Base-by-base conservation (phyloP, 53 echinoderm and acorn worm species). In the Zoroaster sp. region DNA sequence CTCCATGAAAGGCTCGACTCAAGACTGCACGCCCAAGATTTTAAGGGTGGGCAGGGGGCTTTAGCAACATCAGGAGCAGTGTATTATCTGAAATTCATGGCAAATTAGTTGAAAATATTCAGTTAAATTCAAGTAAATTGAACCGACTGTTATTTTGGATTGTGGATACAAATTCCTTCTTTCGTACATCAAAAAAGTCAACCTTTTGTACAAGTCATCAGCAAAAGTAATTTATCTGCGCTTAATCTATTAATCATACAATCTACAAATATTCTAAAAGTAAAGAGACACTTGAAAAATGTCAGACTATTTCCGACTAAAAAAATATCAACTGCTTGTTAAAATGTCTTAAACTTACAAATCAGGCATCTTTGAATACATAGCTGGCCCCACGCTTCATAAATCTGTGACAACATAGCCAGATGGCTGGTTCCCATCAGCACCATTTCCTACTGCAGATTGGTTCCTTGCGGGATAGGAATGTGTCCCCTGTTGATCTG, bases 351-450 rank as follows among this genome's bases (percentile, higher is more conserved):
- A 59, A 28, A 59, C 23, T n/a, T 25, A 59, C 63, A 28, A 21
- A 59, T 59, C 28, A 25, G 63, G 28, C 2, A 2, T 28, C 11
- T 8, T 59, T 28, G 23, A 59, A 59, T 28, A 28, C 28, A 59
- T 11, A 59, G 63, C 63, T 59, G 63, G 63, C 25, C 59, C 59
- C 78, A 82, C 32, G 49, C 70, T 70, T 85, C 51, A 85, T 85
- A 85, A 85, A 71, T 85, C 85, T 34, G 85, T 85, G 12, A 85
- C 85, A 85, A 71, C 85, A 4, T 85, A 85, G 70, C 51, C 38
- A 2, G 85, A 85, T 21, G 71, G 45, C 37, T 70, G 51, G 21
- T 36, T 70, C 49, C 51, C 71, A 47, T 85, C 51, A 1, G 38
- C 47, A 49, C 71, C 43, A 36, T 49, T 70, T 34, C 37, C 47